A percentile compares a stretch with the other conserved stretches of the same genome.
Conservation (phyloP, 53 echinoderm and acorn worm species). For the Patiria pectinifera region DNA sequence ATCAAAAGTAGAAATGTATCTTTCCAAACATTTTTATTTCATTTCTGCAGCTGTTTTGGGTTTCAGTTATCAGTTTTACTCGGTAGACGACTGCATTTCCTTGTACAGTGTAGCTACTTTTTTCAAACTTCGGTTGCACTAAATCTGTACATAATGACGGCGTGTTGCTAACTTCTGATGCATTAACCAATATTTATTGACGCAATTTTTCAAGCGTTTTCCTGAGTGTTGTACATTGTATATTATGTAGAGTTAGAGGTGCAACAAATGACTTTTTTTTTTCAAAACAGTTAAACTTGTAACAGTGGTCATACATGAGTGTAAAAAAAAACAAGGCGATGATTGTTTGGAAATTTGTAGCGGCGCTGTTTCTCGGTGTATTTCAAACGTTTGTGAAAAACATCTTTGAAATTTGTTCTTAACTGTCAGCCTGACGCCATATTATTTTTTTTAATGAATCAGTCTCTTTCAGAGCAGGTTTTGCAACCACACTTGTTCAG, state of each 20-base stretch:
- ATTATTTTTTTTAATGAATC: too few species aligned
- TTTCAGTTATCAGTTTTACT: not conserved
- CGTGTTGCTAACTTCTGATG: slow-evolving; percentile 1
- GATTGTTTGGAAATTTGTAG: not conserved
- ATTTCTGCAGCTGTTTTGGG: slow-evolving; percentile 8
- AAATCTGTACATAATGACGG: slow-evolving; percentile 1
- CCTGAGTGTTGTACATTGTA: slow-evolving; percentile 42
- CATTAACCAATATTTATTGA: slow-evolving; percentile 30
- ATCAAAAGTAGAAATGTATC: not conserved
- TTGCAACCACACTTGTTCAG: too few species aligned
- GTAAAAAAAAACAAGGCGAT: not conserved
- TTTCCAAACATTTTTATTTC: not conserved
- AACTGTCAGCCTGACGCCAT: too few species aligned
- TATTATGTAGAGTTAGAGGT: slow-evolving; percentile 1
- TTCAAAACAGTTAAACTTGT: not conserved
- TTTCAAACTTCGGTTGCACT: slow-evolving; percentile 14
- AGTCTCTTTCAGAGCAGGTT: too few species aligned
- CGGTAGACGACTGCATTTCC: not conserved
- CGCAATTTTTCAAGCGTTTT: slow-evolving; percentile 18
- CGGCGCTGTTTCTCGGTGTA: not conserved
- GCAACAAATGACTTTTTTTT: not conserved
- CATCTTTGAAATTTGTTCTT: not conserved
- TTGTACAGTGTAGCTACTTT: not conserved
- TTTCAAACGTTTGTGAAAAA: not conserved
- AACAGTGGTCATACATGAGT: not conserved